Conservation (phyloP, 2,797 vertebrate genomes). For the Danio jaintianensis region DNA sequence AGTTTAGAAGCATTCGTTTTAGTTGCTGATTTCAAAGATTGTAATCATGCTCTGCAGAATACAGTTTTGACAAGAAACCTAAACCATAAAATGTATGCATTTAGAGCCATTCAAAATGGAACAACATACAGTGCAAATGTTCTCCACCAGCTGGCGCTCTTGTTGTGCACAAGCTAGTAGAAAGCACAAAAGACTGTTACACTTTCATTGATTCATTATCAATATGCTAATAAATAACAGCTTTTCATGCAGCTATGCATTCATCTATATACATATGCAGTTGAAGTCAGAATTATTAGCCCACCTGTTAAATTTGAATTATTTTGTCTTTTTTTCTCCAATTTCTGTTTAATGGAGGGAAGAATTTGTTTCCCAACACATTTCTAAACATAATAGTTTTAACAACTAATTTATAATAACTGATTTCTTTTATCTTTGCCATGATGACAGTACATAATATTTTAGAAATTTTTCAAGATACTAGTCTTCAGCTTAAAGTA, state of each 20-base stretch:
- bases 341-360: too few species aligned
- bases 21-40: not conserved
- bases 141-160: conserved; percentile 18
- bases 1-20: not conserved
- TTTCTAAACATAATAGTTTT: too few species aligned
- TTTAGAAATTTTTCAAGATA: too few species aligned
- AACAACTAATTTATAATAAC: too few species aligned
- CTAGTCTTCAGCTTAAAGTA: too few species aligned
- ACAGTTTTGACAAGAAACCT: not conserved
- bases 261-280: not conserved
- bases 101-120: not conserved
- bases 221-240: not conserved
- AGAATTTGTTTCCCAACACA: too few species aligned
- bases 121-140: not conserved
- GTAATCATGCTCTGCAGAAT: not conserved
- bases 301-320: too few species aligned
- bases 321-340: too few species aligned
- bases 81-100: not conserved
- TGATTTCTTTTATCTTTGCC: too few species aligned
- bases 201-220: not conserved
- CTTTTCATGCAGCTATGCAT: not conserved
- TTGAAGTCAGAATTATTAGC: too few species aligned
- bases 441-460: too few species aligned
- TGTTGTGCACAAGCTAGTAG: not conserved
- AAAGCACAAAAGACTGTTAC: not conserved